A percentile compares a stretch with the other conserved stretches of the same genome.
These are phyloP conservation scores for Brachionus plicatilis DNA, from an alignment of 1,140 invertebrate genomes.

Conservation along the genomic window DNA sequence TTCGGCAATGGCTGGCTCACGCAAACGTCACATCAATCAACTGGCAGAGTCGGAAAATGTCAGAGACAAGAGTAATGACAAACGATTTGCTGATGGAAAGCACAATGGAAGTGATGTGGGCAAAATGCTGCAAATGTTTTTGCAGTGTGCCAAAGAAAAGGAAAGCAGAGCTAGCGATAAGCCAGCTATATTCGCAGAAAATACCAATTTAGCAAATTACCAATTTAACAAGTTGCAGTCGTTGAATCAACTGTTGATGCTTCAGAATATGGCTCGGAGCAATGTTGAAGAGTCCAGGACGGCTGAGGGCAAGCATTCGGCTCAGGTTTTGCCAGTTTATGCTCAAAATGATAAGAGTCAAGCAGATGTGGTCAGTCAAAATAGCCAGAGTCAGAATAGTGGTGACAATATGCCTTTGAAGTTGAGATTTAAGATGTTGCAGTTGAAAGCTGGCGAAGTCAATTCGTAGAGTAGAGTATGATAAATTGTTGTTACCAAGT, in stretches of 20 bases:
- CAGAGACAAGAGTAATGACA: neutral
- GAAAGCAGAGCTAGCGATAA: neutral
- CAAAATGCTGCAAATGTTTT: slow-evolving; percentile 11
- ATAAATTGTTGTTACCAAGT: slow-evolving; percentile 7
- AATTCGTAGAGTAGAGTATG: neutral
- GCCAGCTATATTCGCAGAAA: neutral
- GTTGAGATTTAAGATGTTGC: slow-evolving; percentile 34
- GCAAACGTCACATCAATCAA: slow-evolving; percentile 28
- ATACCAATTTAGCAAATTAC: neutral
- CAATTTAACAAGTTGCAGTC: neutral
- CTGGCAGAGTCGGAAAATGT: neutral
- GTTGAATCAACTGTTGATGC: neutral
- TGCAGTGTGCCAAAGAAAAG: slow-evolving; percentile 7
- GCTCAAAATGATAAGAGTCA: slow-evolving; percentile 1
- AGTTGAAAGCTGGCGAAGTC: slow-evolving; percentile 38
- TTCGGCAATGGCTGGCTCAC: neutral
- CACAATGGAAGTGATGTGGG: neutral
- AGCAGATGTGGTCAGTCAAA: neutral
- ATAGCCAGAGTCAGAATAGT: slow-evolving; percentile 8
- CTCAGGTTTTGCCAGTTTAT: neutral
- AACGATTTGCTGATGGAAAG: neutral
- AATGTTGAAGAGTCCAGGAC: neutral
- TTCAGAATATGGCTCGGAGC: neutral
- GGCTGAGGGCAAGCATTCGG: neutral
- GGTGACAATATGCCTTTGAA: slow-evolving; percentile 40